A percentile compares a stretch with the other conserved stretches of the same genome.
Evolutionary conservation across 2,888 invertebrate genomes (phyloP).

Genomic region (Xylota sylvarum): DNA sequence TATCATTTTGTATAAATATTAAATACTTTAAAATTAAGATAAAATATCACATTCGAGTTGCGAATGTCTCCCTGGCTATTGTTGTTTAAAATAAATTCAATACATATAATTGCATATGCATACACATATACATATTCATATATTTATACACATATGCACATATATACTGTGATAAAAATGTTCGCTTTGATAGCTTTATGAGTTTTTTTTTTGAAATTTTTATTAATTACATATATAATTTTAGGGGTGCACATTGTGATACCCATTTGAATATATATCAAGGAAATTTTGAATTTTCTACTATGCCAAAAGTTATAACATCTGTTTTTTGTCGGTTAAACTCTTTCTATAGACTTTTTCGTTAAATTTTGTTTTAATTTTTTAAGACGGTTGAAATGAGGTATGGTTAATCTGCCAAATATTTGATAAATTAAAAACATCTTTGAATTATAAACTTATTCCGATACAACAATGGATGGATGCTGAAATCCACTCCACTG

Average conservation of each 20-base stretch:
- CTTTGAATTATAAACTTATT: slow-evolving; percentile 42
- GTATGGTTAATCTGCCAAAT: slow-evolving; percentile 68
- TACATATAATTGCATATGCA: slow-evolving; percentile 19
- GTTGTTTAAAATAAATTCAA: slow-evolving; percentile 83
- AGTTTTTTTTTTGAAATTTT: slow-evolving; percentile 15
- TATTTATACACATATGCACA: neutral
- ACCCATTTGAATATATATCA: slow-evolving; percentile 81
- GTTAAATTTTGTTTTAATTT: slow-evolving; percentile 79
- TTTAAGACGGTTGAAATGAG: slow-evolving; percentile 37
- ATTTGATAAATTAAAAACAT: slow-evolving; percentile 17
- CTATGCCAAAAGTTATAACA: neutral
- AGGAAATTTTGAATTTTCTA: slow-evolving; percentile 81
- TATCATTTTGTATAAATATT: slow-evolving; percentile 79
- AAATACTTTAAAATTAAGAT: slow-evolving; percentile 80
- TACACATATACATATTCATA: neutral
- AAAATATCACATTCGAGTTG: slow-evolving; percentile 85
- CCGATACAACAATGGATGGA: slow-evolving; percentile 14
- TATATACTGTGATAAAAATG: slow-evolving; percentile 16
- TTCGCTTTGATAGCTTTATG: slow-evolving; percentile 22
- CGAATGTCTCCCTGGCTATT: slow-evolving; percentile 85
- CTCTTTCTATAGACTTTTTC: slow-evolving; percentile 80
- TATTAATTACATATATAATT: slow-evolving; percentile 7
- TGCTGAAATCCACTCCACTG: neutral
- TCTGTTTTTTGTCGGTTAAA: neutral
- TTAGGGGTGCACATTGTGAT: neutral